phyloP scores from a whole-genome alignment of 2,888 invertebrate genomes.

The Cheilosia urbana region DNA sequence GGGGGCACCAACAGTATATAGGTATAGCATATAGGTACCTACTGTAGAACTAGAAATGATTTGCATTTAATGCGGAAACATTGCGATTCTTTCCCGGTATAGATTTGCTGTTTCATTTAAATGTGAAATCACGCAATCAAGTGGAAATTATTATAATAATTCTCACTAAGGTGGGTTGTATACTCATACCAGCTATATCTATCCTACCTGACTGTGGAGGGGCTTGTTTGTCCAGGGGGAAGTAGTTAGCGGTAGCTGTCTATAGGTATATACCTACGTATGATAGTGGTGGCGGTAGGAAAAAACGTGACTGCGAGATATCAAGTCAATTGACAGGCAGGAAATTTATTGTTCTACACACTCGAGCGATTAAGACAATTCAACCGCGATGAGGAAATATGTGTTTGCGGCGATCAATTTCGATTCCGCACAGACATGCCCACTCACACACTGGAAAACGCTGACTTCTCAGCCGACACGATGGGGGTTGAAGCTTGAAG shows the following conservation, averaged over 20 bases:
- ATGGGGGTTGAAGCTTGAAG: conserved; percentile 72
- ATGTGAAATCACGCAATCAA: conserved; percentile 74
- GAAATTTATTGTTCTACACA: conserved; percentile 76
- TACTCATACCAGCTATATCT: background rate
- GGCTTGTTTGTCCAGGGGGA: conserved; percentile 1
- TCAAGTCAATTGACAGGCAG: conserved; percentile 73
- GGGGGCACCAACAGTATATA: conserved; percentile 45
- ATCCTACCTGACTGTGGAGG: background rate
- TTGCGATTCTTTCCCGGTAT: conserved; percentile 71
- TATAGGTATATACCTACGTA: background rate
- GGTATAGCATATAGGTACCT: conserved; percentile 64
- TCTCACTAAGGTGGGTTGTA: conserved; percentile 50
- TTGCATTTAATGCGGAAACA: conserved; percentile 73
- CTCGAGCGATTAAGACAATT: conserved; percentile 73
- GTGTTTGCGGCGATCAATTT: conserved; percentile 65
- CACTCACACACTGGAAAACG: background rate
- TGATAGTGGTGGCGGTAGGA: conserved; percentile 21
- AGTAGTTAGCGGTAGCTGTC: conserved; percentile 2
- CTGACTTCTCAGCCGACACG: conserved; percentile 16
- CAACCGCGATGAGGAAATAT: conserved; percentile 71
- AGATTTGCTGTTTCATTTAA: conserved; percentile 66
- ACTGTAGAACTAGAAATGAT: conserved; percentile 58
- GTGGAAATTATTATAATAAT: conserved; percentile 75
- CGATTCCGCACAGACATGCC: conserved; percentile 46
- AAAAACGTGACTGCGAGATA: conserved; percentile 72